Conservation (phyloP, 2,797 vertebrate genomes). For the Moxostoma hubbsi region DNA sequence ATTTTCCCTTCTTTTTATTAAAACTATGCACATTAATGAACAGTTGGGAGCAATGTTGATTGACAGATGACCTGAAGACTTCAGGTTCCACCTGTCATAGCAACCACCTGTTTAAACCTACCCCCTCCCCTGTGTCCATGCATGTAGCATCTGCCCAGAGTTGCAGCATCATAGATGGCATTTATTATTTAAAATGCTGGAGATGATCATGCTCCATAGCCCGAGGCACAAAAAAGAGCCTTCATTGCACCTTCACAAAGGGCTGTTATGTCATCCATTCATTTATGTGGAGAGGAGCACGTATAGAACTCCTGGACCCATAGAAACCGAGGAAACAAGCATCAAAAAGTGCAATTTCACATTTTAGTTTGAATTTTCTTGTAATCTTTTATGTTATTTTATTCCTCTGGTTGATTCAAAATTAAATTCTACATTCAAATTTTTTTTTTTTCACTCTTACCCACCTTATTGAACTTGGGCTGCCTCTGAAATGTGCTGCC, state of each 20-base stretch:
- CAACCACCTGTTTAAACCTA: constrained; percentile 59
- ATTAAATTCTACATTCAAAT: no score
- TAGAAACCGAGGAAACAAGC: not conserved
- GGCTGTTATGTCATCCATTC: not conserved
- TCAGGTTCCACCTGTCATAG: constrained; percentile 48
- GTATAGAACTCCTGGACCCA: no score
- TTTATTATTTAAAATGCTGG: constrained; percentile 74
- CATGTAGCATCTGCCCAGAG: constrained; percentile 37
- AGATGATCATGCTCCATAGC: constrained; percentile 51
- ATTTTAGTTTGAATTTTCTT: not conserved
- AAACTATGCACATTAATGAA: no score
- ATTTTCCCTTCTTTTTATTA: no score
- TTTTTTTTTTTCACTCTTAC: no score
- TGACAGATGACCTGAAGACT: constrained; percentile 11
- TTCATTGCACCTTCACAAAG: not conserved
- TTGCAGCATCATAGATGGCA: constrained; percentile 56
- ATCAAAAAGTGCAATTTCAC: constrained; percentile 1
- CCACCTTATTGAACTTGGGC: no score
- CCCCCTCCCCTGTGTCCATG: constrained; percentile 22
- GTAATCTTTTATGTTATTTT: not conserved
- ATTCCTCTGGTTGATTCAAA: not conserved
- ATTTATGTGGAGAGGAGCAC: not conserved
- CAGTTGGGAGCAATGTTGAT: not conserved
- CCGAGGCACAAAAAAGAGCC: constrained; percentile 55
- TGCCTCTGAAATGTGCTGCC: no score